Evolutionary conservation across 2,113 vertebrate species (phyloP).

Genomic region (Tautogolabrus adspersus): DNA sequence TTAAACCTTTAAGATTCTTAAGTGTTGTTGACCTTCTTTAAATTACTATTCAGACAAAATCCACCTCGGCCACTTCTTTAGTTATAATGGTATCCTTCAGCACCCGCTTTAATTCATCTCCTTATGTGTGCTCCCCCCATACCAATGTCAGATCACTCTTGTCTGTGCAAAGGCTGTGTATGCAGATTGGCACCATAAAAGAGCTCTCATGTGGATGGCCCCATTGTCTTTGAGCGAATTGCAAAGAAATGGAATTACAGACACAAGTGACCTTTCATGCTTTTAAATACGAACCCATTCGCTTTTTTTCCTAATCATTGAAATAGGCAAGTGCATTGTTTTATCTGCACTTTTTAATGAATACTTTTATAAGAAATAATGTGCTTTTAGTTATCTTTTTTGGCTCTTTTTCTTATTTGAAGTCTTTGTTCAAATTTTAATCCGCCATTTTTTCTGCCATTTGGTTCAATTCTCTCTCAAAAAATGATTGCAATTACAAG

Average conservation of each 20-base stretch:
- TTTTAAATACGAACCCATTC: constrained; percentile 6
- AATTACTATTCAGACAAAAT: neutral
- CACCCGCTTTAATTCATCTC: neutral
- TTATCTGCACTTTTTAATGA: neutral
- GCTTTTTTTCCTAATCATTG: neutral
- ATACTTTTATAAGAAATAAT: neutral
- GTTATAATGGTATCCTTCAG: neutral
- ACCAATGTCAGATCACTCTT: neutral
- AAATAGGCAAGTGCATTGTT: constrained; percentile 6
- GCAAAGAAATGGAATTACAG: neutral
- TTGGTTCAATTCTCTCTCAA: neutral
- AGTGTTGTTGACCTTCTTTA: neutral
- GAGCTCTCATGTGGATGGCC: constrained; percentile 1
- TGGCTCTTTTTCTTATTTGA: neutral
- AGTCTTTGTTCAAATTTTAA: neutral
- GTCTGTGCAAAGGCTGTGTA: neutral
- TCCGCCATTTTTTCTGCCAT: neutral
- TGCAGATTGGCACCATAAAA: neutral
- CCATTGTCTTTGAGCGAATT: constrained; percentile 5
- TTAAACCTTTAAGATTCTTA: neutral
- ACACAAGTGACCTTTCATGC: neutral
- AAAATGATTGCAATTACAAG: neutral
- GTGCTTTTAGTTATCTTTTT: neutral
- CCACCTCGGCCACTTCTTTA: neutral
- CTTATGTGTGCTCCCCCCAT: neutral